Base-by-base conservation (phyloP, 2,888 invertebrate species). In the Amphipyra berbera region DNA sequence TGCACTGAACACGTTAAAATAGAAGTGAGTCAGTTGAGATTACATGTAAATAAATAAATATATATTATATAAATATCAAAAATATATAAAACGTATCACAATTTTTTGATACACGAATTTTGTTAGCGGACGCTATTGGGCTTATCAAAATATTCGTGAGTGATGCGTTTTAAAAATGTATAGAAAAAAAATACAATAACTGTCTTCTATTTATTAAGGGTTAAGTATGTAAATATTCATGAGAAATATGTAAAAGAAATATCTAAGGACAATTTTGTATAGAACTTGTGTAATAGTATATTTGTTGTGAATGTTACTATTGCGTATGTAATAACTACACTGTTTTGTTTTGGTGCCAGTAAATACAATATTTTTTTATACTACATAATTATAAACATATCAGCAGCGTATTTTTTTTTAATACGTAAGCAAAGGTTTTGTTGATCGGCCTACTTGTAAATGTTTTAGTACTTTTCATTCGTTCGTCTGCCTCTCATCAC, bases 221-320 rank as follows among this genome's bases (percentile, higher is more conserved):
- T 85, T 87, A 90, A 88, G 85, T 80, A 82, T 93, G 93, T 93
- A 92, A 90, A 93, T 93, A 93, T 84, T 78, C 82, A 81, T 68
- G 74, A 79, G 63, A 71, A 56, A 62, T 74, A 78, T 78, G 68
- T 80, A 64, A 82, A 81, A 84, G 79, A 78, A 82, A 83, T 85
- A 88, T 80, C 74, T 91, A 90, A 90, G 89, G 86, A 88, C 85
- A 89, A 89, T 88, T 90, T 90, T 91, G 89, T 92, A 91, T 87
- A 91, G 87, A 88, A 86, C 63, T 73, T 78, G 68, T 84, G 83
- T 84, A 85, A 83, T 85, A 86, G 79, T 84, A 81, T 84, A 81
- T 87, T 85, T 87, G 88, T 90, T 92, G 86, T 89, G 84, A 85
- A 85, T 89, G 87, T 88, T 86, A 83, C 69, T 76, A 78, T 74